These are phyloP conservation scores for Hypomesus transpacificus DNA, from an alignment of 2,113 vertebrate genomes.

Conservation along the genomic window DNA sequence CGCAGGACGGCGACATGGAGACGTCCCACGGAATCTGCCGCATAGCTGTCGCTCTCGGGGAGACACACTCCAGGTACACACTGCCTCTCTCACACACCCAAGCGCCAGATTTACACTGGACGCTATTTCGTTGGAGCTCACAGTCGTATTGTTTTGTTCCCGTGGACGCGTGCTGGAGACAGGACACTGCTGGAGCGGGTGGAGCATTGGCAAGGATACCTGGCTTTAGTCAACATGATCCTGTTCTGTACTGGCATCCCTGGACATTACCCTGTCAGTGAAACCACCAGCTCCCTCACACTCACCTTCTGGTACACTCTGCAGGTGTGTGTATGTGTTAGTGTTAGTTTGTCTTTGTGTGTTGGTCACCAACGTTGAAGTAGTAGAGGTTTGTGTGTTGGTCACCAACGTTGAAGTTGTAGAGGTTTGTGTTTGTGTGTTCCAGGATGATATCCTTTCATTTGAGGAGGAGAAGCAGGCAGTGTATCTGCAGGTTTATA, in stretches of 20 bases:
- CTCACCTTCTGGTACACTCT: slow-evolving; percentile 98
- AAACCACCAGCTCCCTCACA: slow-evolving; percentile 95
- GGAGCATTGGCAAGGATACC: slow-evolving; percentile 93
- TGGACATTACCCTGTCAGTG: slow-evolving; percentile 92
- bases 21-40: slow-evolving; percentile 94
- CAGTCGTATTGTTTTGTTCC: not conserved
- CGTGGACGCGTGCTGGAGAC: slow-evolving; percentile 4
- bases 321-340: slow-evolving; percentile 74
- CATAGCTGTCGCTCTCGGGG: slow-evolving; percentile 88
- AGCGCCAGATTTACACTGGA: too few species aligned
- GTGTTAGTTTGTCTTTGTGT: not conserved
- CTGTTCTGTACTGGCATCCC: slow-evolving; percentile 96
- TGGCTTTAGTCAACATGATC: slow-evolving; percentile 97
- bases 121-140: too few species aligned
- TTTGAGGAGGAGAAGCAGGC: slow-evolving; percentile 90
- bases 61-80: slow-evolving; percentile 90
- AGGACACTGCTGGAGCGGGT: slow-evolving; percentile 92
- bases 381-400: not conserved
- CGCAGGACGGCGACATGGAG: slow-evolving; percentile 91
- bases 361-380: not conserved
- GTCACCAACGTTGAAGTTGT: not conserved
- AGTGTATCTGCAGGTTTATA: slow-evolving; percentile 92
- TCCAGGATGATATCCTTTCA: slow-evolving; percentile 92
- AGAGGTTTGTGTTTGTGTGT: not conserved
- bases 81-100: not conserved